A percentile compares a stretch with the other conserved stretches of the same genome.
Evolutionary conservation across 2,797 vertebrate genomes (phyloP).

Genomic region (Notamacropus eugenii): DNA sequence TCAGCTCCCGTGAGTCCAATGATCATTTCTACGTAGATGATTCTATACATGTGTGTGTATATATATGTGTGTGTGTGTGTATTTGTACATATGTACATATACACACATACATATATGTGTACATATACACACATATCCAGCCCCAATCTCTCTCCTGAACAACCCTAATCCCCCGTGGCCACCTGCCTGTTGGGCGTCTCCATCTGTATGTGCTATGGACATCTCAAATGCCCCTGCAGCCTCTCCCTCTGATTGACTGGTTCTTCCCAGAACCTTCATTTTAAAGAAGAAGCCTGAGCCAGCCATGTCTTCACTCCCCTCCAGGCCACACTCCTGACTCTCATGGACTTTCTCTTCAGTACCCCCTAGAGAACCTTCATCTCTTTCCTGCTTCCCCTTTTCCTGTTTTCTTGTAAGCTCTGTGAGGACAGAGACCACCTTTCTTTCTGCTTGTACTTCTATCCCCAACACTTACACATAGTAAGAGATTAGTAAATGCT

Average conservation of each 20-base stretch:
- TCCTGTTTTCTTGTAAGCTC: no score
- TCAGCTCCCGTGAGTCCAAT: neutral
- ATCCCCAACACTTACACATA: neutral
- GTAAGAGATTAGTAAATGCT: neutral
- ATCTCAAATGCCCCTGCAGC: neutral
- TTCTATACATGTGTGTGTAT: no score
- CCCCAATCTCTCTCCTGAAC: no score
- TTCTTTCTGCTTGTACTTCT: neutral
- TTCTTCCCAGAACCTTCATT: neutral
- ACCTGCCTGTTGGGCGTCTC: neutral
- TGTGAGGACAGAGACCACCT: neutral
- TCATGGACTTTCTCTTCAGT: neutral
- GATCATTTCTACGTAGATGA: neutral
- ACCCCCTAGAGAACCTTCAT: neutral
- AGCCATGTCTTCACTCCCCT: neutral
- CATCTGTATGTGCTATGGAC: neutral
- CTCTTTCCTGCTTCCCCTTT: neutral
- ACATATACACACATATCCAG: no score
- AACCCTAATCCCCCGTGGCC: no score
- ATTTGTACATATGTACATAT: no score
- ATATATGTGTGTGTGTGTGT: no score
- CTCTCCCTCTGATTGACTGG: neutral
- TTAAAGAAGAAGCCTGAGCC: neutral
- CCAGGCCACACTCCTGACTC: neutral
- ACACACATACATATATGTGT: no score